These are phyloP conservation scores for Elgaria multicarinata DNA, from an alignment of 2,113 vertebrate genomes.

Conservation along the genomic window DNA sequence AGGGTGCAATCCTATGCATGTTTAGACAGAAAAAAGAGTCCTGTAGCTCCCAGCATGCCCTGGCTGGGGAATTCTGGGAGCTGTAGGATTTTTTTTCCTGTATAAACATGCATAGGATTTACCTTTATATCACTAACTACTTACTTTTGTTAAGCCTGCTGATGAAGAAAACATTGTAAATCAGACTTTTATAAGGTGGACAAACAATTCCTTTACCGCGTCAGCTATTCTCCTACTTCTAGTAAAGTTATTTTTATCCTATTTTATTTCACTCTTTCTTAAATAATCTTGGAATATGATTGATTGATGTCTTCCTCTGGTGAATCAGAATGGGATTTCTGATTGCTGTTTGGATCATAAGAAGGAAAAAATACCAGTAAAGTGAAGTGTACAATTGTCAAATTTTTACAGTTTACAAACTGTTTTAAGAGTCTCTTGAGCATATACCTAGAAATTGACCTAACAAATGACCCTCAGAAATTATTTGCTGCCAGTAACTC, in stretches of 20 bases:
- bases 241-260: neutral
- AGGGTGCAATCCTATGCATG: no score
- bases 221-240: neutral
- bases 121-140: neutral
- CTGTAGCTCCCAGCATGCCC: no score
- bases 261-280: slow-evolving; percentile 7
- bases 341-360: neutral
- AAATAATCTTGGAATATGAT: neutral
- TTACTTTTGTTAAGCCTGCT: slow-evolving; percentile 1
- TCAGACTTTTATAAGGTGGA: neutral
- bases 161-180: slow-evolving; percentile 5
- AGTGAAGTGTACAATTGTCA: slow-evolving; percentile 6
- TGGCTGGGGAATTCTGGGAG: no score
- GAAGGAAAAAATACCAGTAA: neutral
- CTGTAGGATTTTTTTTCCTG: no score
- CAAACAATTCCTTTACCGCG: neutral
- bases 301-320: neutral
- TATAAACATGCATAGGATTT: no score
- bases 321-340: neutral
- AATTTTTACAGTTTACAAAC: slow-evolving; percentile 10
- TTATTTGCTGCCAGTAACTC: slow-evolving; percentile 48
- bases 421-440: slow-evolving; percentile 41
- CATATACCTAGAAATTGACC: slow-evolving; percentile 29
- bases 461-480: slow-evolving; percentile 53
- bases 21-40: no score